phyloP scores from a whole-genome alignment of 2,797 vertebrate species.

The Lycodopsis pacificus region DNA sequence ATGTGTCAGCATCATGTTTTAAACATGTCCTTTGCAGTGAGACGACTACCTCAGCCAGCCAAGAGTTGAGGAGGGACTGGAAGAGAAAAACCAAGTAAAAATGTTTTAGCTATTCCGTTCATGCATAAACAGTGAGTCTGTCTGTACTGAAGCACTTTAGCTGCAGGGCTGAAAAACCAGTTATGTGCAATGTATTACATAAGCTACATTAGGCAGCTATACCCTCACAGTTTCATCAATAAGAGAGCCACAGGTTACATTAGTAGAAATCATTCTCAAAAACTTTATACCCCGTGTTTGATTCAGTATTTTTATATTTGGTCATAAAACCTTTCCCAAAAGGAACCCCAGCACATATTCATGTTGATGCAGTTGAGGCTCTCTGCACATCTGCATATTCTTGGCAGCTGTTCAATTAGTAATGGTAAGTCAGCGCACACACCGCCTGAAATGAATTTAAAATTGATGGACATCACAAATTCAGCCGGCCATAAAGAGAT shows the following conservation, averaged over 20 bases:
- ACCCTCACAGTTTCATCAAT: conserved; percentile 14
- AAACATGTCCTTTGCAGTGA: conserved; percentile 36
- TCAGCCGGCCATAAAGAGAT: conserved; percentile 13
- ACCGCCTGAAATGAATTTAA: background rate
- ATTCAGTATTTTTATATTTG: conserved; percentile 13
- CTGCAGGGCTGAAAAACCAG: conserved; percentile 22
- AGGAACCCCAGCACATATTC: conserved; percentile 12
- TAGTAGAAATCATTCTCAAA: conserved; percentile 9
- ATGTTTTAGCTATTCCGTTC: conserved; percentile 37
- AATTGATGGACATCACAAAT: conserved; percentile 21
- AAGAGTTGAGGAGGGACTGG: conserved; percentile 4
- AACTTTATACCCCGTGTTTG: background rate
- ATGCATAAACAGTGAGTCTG: conserved; percentile 38
- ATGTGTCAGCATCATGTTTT: conserved; percentile 43
- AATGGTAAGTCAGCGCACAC: conserved; percentile 7
- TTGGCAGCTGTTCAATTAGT: conserved; percentile 33
- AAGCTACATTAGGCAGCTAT: conserved; percentile 37
- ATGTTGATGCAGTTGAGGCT: conserved; percentile 27
- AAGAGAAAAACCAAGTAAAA: conserved; percentile 10
- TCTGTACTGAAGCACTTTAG: conserved; percentile 36
- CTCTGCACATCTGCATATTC: conserved; percentile 25
- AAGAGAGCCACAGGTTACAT: conserved; percentile 21
- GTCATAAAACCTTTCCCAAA: conserved; percentile 1
- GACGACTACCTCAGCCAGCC: background rate
- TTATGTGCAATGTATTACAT: conserved; percentile 30